Evolutionary conservation across 2,797 vertebrate genomes (phyloP).

Genomic region (Lateolabrax maculatus): DNA sequence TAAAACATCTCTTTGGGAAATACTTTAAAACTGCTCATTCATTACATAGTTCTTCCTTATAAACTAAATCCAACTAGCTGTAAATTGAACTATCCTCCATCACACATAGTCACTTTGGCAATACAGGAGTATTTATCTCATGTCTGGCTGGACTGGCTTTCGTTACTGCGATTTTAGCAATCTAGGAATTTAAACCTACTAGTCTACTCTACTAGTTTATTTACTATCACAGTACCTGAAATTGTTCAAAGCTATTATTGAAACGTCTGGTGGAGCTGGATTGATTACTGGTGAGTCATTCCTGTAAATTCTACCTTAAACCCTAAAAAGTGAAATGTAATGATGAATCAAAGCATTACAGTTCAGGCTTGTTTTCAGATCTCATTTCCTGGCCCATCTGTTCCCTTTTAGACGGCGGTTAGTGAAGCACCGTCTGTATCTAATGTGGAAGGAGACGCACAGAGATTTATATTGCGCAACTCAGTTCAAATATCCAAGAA

Average conservation of each 20-base stretch:
- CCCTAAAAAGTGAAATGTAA: slow-evolving; percentile 54
- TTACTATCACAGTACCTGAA: neutral
- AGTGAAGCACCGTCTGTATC: slow-evolving; percentile 42
- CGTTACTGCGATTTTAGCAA: neutral
- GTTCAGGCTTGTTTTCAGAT: slow-evolving; percentile 55
- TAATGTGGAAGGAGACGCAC: slow-evolving; percentile 30
- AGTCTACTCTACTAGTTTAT: neutral
- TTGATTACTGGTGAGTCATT: slow-evolving; percentile 14
- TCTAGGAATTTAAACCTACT: slow-evolving; percentile 10
- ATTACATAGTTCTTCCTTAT: neutral
- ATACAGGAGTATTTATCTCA: slow-evolving; percentile 7
- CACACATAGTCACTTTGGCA: slow-evolving; percentile 4
- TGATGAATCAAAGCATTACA: slow-evolving; percentile 49
- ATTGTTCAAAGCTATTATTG: slow-evolving; percentile 16
- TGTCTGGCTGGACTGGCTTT: slow-evolving; percentile 28
- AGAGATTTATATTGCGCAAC: slow-evolving; percentile 32
- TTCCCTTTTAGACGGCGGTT: slow-evolving; percentile 64
- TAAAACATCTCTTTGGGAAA: slow-evolving; percentile 13
- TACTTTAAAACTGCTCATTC: neutral
- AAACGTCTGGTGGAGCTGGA: slow-evolving; percentile 22
- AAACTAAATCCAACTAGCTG: slow-evolving; percentile 15
- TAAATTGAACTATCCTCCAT: slow-evolving; percentile 4
- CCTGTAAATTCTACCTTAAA: slow-evolving; percentile 34
- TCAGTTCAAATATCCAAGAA: slow-evolving; percentile 17
- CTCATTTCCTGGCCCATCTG: slow-evolving; percentile 69